Evolutionary conservation across 1,140 invertebrate genomes (phyloP).

Genomic region (Armadillidium nasatum): DNA sequence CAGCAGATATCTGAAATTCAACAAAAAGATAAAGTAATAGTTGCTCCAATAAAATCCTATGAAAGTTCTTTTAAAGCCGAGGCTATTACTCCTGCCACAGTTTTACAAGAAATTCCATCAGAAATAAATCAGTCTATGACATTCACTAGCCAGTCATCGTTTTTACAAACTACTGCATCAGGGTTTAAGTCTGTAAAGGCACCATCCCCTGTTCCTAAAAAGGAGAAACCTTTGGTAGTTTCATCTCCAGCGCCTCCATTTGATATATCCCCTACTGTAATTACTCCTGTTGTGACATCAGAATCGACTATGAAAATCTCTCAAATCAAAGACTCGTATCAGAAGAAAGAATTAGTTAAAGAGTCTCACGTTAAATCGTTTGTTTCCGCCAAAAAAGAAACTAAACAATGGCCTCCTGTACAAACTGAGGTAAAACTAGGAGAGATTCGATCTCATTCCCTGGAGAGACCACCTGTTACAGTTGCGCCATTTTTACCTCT

Average conservation of each 20-base stretch:
- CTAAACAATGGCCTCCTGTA: slow-evolving; percentile 5
- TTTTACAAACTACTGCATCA: not conserved
- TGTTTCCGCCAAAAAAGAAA: not conserved
- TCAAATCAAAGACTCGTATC: not conserved
- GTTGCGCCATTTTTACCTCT: slow-evolving; percentile 27
- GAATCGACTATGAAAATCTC: not conserved
- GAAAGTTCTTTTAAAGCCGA: too few species aligned
- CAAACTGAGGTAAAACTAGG: not conserved
- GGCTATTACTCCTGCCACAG: too few species aligned
- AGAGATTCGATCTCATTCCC: slow-evolving; percentile 34
- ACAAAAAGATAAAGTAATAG: too few species aligned
- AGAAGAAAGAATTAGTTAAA: slow-evolving; percentile 1
- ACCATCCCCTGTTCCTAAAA: slow-evolving; percentile 23
- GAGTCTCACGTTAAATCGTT: slow-evolving; percentile 4
- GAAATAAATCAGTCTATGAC: too few species aligned
- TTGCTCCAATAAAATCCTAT: too few species aligned
- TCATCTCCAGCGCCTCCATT: slow-evolving; percentile 31
- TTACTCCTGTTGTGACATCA: not conserved
- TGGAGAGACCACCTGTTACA: slow-evolving; percentile 38
- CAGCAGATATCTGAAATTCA: too few species aligned
- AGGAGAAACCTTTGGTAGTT: slow-evolving; percentile 21
- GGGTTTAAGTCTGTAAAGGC: slow-evolving; percentile 37
- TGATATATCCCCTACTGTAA: slow-evolving; percentile 22
- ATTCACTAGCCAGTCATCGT: too few species aligned
- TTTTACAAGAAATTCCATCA: too few species aligned